Base-by-base conservation (phyloP, 2,113 vertebrate species). In the Coracopsis vasa region DNA sequence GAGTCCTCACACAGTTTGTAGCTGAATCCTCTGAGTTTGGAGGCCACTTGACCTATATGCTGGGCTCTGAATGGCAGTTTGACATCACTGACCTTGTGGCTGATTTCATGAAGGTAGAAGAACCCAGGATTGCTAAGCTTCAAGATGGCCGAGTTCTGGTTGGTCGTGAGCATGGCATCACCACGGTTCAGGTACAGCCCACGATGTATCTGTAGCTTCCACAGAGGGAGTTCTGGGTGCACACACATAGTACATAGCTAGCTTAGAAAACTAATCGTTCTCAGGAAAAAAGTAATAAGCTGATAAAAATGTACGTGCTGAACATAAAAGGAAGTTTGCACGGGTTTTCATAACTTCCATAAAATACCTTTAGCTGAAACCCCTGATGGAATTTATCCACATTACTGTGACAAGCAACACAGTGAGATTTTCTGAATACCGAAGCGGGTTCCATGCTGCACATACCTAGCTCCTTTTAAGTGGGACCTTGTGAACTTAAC, bases 1-100 rank as follows among this genome's bases (percentile, higher is more conserved):
- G 99, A 4, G 99, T 99, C 17, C 99, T 99, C 67, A 99, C 99
- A 0, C 99, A 99, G 96, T 99, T 99, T 29, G 99, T 99, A 47
- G 98, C 99, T 0, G 99, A 99, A 72, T 97, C 98, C 0, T 97
- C 98, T 0, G 98, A 98, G 75, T 35, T 95, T 2, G 98, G 98
- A 16, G 98, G 99, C 10, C 99, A 98, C 81, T 97, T 99, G 90
- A 98, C 96, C 83, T 98, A 98, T 95, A 98, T 99, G 99, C 96
- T 99, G 93, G 99, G 99, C 29, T 95, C 98, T 0, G 99, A 99
- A 96, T 99, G 99, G 99, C 99, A 99, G 93, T 98, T 99, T 0
- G 99, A 99, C 96, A 99, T 99, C 97, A 99, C 99, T 0, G 98
- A 99, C 66, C 97, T 99, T 15, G 99, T 99, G 66, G 81, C 98